A percentile compares a stretch with the other conserved stretches of the same genome.
These are phyloP conservation scores for Hexactinellida sp. DNA, from an alignment of 37 sponge, comb jelly and placozoan genomes.

Conservation along the genomic window DNA sequence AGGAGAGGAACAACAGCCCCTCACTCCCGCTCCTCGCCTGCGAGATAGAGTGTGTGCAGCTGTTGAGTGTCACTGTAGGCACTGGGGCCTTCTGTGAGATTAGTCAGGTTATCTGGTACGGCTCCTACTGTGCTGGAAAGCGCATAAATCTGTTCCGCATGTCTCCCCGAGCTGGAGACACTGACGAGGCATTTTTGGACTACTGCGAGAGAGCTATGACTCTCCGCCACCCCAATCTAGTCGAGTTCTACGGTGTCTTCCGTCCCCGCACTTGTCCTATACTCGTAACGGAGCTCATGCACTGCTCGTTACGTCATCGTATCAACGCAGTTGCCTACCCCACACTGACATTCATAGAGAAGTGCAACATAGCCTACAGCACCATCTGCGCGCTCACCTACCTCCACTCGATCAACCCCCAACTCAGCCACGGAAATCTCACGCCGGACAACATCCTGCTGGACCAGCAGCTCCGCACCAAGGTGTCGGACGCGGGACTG, in stretches of 20 bases:
- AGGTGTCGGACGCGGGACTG: background rate
- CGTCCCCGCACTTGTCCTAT: background rate
- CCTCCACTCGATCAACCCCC: background rate
- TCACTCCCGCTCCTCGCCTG: background rate
- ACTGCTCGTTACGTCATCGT: slow-evolving; percentile 10
- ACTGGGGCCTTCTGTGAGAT: background rate
- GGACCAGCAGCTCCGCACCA: background rate
- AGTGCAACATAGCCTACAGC: slow-evolving; percentile 7
- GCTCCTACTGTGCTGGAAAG: background rate
- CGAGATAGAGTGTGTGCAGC: background rate
- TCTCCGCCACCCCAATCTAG: background rate
- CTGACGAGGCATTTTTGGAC: background rate
- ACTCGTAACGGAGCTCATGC: background rate
- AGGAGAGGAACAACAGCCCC: background rate
- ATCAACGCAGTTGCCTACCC: slow-evolving; percentile 7
- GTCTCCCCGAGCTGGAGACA: slow-evolving; percentile 1
- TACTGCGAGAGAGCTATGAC: background rate
- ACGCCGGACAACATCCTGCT: slow-evolving; percentile 1
- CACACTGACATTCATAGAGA: background rate
- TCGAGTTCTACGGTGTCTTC: slow-evolving; percentile 12
- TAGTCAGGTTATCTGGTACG: slow-evolving; percentile 7
- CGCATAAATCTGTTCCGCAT: background rate
- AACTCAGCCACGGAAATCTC: background rate
- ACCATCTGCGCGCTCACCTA: background rate
- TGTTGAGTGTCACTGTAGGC: background rate